Evolutionary conservation across 1,140 invertebrate species (phyloP).

Genomic region (Gryllus bimaculatus): DNA sequence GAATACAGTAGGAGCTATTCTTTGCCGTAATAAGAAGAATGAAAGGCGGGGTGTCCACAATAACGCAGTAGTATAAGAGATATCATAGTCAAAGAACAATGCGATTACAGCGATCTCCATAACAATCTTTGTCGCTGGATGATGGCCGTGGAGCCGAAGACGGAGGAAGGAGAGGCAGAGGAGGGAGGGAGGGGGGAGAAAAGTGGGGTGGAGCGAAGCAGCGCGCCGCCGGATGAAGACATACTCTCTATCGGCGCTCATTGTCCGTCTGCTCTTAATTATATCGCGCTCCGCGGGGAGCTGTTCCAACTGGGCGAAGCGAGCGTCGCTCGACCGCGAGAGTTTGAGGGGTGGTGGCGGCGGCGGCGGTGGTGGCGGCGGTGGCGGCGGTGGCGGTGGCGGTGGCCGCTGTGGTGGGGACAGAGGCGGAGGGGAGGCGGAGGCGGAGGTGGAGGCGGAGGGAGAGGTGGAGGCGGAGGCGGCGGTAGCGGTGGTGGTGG

Average conservation of each 20-base stretch:
- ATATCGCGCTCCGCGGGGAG: neutral
- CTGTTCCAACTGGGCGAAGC: neutral
- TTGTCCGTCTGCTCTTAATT: neutral
- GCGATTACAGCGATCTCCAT: neutral
- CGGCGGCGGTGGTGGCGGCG: too few species aligned
- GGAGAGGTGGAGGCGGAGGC: too few species aligned
- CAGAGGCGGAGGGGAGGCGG: too few species aligned
- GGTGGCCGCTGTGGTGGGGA: too few species aligned
- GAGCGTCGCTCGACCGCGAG: neutral
- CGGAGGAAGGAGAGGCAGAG: neutral
- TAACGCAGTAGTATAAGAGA: neutral
- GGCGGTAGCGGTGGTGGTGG: too few species aligned
- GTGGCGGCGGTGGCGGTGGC: too few species aligned
- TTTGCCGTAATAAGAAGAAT: neutral
- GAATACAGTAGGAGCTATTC: neutral
- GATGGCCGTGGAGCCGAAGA: neutral
- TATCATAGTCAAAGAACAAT: slow-evolving; percentile 1
- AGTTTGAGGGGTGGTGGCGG: neutral
- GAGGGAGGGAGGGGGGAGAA: too few species aligned
- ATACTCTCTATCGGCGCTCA: neutral
- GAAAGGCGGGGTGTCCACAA: neutral
- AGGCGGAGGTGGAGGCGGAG: too few species aligned
- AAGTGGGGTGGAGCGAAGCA: too few species aligned
- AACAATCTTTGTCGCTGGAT: neutral
- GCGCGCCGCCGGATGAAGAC: neutral